Evolutionary conservation across 1,140 invertebrate species (phyloP), one percentile per base, ranked within the genome.

Genomic region (Drosophila funebris): DNA sequence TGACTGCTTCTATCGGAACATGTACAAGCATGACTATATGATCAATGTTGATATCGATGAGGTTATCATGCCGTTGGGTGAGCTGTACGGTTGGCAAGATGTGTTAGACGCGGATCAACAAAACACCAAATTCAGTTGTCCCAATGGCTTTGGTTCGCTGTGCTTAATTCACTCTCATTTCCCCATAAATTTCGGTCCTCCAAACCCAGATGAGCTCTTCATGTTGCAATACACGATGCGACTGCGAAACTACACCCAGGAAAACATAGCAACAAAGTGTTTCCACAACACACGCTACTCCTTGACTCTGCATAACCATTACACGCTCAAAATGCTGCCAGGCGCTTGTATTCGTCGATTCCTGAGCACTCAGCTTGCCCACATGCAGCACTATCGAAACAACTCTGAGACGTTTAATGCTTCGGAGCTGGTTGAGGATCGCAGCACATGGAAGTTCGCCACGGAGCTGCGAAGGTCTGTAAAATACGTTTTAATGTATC

Each of bases 1-100:
- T 80, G 96, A 97, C 78, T 97, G 96, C 78, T 92, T 97, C 0
- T 96, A 97, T 91, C 93, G 95, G 54, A 95, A 96, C 75, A 93
- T 96, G 87, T 95, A 96, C 81, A 93, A 93, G 13, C 96, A 96
- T 77, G 93, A 96, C 52, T 96, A 96, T 87, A 94, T 97, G 5
- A 94, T 95, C 0, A 90, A 97, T 0, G 78, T 96, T 8, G 96
- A 97, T 64, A 94, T 95, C 7, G 96, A 97, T 80, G 96, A 97
- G 90, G 93, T 97, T 16, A 96, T 96, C 24, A 95, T 96, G 94
- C 84, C 84, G 2, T 18, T 68, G 7, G 73, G 56, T 1, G 36
- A 72, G 0, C 6, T 39, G 95, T 95, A 2, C 90, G n/a, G n/a
- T 95, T 48, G 93, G 85, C 50, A 69, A 0, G 54, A 81, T 22